Base-by-base conservation (phyloP, 2,797 vertebrate genomes). In the Schizothorax lantsangensis region DNA sequence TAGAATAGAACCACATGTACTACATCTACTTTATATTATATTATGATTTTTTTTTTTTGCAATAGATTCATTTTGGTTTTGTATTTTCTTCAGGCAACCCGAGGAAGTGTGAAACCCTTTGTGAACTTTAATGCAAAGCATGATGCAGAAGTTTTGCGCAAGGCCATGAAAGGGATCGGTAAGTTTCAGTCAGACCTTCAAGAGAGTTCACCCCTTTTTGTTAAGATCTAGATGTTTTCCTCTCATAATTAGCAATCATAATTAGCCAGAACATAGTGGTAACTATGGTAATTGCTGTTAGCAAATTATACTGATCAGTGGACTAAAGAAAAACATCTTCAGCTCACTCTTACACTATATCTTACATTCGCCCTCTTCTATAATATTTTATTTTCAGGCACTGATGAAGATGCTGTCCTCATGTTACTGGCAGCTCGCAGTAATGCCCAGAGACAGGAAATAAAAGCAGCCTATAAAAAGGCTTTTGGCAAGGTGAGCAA, bases 91-190 rank as follows among this genome's bases (percentile, higher is more conserved):
- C 89, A 96, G 95, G 91, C 89, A 0, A 72, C 89, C 89, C 86
- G 94, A 93, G 96, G 95, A 87, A 96, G 93, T 19, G 95, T 99
- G 30, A 94, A 92, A 87, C 95, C 96, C 57, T 98, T 95, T 2
- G 91, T 96, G 89, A 95, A 95, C 83, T 99, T 99, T 88, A 96
- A 98, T 74, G 96, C 96, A 54, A 96, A 97, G 92, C 94, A 96
- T 6, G 98, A 99, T 89, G 97, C 97, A 4, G 97, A 99, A 83
- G 12, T 95, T 71, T 97, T 99, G 79, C 95, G 97, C 38, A 98
- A 95, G 91, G 97, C 98, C 86, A 99, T 99, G 98, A 99, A 99
- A 92, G 98, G 98, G 89, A 90, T 99, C 0, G 98, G 98, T 99
- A 92, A 96, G 94, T 62, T 33, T 54, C 19, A 26, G 15, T 10